Evolutionary conservation across 1,140 invertebrate species (phyloP), one percentile per base, ranked within the genome.

Genomic region (Chironomus striatipennis): DNA sequence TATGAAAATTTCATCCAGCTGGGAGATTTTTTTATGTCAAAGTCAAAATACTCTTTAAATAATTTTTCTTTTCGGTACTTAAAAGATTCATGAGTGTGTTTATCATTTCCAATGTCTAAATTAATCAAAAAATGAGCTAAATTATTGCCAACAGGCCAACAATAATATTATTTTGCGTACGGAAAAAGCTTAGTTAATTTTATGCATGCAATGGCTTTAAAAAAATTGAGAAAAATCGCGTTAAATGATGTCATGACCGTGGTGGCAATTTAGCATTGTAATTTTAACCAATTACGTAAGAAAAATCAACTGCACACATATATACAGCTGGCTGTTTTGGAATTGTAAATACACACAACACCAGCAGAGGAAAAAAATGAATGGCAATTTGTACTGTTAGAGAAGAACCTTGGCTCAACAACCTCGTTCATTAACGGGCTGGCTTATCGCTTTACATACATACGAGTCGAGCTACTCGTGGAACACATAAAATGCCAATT

Each of bases 351-450:
- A 34, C 43, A 57, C 47, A 57, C 47, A 57, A 34, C 24, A 34
- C 24, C 24, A 34, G 24, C 24, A 34, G 24, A 34, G 47, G 12
- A 12, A 12, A n/a, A 57, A 12, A 57, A 57, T 57, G 47, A 57
- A 57, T 57, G 47, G 47, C 47, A 57, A 57, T 57, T 57, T 70
- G 17, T 70, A 70, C 65, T 70, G 65, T 70, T 70, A 70, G 65
- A 18, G 20, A 70, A 70, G 65, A 70, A 21, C 65, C 65, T 70
- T 70, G 65, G 65, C 65, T 18, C 65, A 70, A 70, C 20, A 70
- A 21, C 65, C n/a, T 70, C 65, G 65, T 70, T 70, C 65, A 70
- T 70, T 70, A 70, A 70, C 65, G 65, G 65, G 65, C 65, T 70
- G 9, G 65, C 65, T 70, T 70, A 70, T 70, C 65, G 65, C 65